Evolutionary conservation across 2,888 invertebrate species (phyloP).

Genomic region (Caenorhabditis panamensis): DNA sequence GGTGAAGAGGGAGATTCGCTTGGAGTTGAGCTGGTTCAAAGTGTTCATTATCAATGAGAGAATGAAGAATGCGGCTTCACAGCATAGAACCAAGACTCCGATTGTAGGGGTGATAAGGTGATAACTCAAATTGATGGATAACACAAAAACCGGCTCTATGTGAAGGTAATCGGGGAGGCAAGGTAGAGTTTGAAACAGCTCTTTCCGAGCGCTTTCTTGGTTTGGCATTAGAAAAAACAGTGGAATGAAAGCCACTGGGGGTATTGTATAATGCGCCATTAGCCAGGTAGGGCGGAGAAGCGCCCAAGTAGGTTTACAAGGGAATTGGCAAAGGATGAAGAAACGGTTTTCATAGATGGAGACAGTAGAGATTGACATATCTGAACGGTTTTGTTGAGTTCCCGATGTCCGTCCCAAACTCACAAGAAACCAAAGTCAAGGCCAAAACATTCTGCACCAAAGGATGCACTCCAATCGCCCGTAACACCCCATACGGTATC

Average conservation of each 20-base stretch:
- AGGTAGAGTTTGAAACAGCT: background rate
- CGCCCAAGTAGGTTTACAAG: background rate
- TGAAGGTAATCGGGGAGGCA: slow-evolving; percentile 10
- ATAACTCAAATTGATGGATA: background rate
- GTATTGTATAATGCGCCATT: background rate
- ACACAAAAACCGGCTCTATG: background rate
- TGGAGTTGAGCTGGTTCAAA: background rate
- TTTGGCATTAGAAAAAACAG: too few species aligned
- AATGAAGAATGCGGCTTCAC: background rate
- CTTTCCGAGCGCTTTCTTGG: too few species aligned
- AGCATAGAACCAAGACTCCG: too few species aligned
- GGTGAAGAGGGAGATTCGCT: too few species aligned
- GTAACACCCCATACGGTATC: slow-evolving; percentile 3
- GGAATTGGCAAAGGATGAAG: background rate
- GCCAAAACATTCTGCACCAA: background rate
- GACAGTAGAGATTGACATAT: background rate
- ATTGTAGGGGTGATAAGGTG: background rate
- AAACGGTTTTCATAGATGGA: too few species aligned
- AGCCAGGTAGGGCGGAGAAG: background rate
- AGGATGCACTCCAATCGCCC: background rate
- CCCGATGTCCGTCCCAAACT: too few species aligned
- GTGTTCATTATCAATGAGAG: background rate
- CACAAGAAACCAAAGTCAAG: too few species aligned
- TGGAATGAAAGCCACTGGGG: too few species aligned
- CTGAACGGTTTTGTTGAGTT: too few species aligned